Conservation (phyloP, 2,113 vertebrate species). For the Limanda limanda region DNA sequence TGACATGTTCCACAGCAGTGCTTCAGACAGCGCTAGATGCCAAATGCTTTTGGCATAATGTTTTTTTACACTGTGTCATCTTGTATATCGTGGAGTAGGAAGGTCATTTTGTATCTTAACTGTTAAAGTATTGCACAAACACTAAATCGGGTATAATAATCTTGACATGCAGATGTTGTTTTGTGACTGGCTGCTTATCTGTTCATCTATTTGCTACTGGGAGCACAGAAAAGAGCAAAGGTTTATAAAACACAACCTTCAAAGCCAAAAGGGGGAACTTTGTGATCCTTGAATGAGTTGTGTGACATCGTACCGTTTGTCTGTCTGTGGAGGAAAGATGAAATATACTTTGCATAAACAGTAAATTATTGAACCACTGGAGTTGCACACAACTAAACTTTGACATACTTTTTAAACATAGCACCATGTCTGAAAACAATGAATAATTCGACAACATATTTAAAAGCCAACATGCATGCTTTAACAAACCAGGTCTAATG, state of each 20-base stretch:
- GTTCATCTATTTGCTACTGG: constrained; percentile 3
- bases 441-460: constrained; percentile 68
- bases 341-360: constrained; percentile 43
- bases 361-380: constrained; percentile 63
- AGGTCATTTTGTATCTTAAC: constrained; percentile 10
- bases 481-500: constrained; percentile 49
- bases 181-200: background rate
- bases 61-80: constrained; percentile 1
- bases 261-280: constrained; percentile 3
- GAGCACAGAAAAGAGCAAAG: constrained; percentile 17
- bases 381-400: constrained; percentile 38
- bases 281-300: constrained; percentile 43
- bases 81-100: constrained; percentile 6
- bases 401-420: constrained; percentile 69
- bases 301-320: constrained; percentile 51
- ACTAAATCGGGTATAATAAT: background rate
- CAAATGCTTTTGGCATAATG: constrained; percentile 34
- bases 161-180: background rate
- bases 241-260: constrained; percentile 18
- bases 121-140: constrained; percentile 21
- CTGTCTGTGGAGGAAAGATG: constrained; percentile 33
- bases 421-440: constrained; percentile 61
- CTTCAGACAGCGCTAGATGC: constrained; percentile 19
- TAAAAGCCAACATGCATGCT: constrained; percentile 55
- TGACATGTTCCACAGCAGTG: constrained; percentile 7